Conservation (phyloP, 2,888 invertebrate genomes). For the Dryobotodes eremita region DNA sequence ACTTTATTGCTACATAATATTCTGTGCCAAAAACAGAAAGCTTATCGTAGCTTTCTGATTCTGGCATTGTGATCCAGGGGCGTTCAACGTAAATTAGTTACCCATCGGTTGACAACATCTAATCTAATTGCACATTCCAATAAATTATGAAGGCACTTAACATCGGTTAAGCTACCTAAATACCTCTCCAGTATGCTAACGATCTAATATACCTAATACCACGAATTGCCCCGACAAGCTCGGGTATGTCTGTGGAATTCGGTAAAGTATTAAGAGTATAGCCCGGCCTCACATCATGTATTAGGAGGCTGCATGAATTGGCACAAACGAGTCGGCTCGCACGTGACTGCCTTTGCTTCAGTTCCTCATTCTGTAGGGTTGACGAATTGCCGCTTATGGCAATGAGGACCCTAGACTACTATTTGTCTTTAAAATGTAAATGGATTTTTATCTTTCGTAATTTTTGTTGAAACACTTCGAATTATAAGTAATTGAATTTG, state of each 20-base stretch:
- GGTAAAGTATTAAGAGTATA: constrained; percentile 49
- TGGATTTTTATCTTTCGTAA: background rate
- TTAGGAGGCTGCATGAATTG: constrained; percentile 72
- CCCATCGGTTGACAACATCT: constrained; percentile 11
- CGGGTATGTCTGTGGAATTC: constrained; percentile 55
- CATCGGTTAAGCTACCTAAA: constrained; percentile 35
- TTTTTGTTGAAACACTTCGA: background rate
- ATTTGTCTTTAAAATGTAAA: constrained; percentile 2
- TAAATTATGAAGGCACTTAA: constrained; percentile 45
- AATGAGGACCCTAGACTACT: constrained; percentile 12
- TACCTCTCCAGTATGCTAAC: constrained; percentile 37
- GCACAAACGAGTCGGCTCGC: constrained; percentile 73
- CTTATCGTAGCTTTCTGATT: background rate
- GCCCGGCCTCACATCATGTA: constrained; percentile 48
- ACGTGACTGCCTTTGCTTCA: constrained; percentile 74
- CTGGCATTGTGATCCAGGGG: background rate
- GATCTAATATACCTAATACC: constrained; percentile 39
- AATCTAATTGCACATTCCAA: constrained; percentile 40
- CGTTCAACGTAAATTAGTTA: background rate
- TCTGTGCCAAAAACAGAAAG: background rate
- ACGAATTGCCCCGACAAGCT: constrained; percentile 36
- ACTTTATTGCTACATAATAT: background rate
- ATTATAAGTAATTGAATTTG: constrained; percentile 24
- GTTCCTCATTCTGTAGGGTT: constrained; percentile 71
- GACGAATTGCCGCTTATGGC: constrained; percentile 46